Percentiles rank a stretch among this genome's conserved stretches.
Conservation (phyloP, 2,113 vertebrate genomes). For the Harpagus bidentatus region DNA sequence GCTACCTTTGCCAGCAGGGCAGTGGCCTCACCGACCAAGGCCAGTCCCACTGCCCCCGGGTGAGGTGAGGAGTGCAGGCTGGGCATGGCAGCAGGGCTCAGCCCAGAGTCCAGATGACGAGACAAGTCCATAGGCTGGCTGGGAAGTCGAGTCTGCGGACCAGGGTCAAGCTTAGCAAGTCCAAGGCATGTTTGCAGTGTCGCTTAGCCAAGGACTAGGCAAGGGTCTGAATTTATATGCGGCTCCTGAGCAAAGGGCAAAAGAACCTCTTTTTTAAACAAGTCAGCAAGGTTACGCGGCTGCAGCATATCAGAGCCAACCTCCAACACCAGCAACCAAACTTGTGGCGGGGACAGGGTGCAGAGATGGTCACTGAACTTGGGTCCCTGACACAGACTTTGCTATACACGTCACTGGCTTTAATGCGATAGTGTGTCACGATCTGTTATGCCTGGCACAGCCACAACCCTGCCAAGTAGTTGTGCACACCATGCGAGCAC, state of each 20-base stretch:
- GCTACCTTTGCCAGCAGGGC: not conserved
- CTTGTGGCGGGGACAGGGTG: not conserved
- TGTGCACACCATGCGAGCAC: not conserved
- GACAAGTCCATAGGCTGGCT: not conserved
- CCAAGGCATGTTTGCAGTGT: not conserved
- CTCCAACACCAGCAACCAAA: not conserved
- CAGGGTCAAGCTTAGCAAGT: not conserved
- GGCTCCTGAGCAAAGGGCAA: not conserved
- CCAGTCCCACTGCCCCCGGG: not conserved
- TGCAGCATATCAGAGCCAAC: not conserved
- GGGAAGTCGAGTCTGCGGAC: not conserved
- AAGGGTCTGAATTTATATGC: not conserved
- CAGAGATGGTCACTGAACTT: not conserved
- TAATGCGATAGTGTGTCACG: rapidly evolving
- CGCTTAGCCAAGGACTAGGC: not conserved
- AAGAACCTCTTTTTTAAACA: not conserved
- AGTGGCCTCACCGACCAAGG: not conserved
- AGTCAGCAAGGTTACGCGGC: not conserved
- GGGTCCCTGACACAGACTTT: not conserved
- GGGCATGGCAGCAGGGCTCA: not conserved
- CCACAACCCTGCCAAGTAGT: not conserved
- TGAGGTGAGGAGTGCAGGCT: rapidly evolving
- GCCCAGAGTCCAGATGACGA: not conserved
- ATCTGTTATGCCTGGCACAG: not conserved
- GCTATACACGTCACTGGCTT: not conserved